Conservation (phyloP, 2,888 invertebrate genomes). For the Agrilus mali region DNA sequence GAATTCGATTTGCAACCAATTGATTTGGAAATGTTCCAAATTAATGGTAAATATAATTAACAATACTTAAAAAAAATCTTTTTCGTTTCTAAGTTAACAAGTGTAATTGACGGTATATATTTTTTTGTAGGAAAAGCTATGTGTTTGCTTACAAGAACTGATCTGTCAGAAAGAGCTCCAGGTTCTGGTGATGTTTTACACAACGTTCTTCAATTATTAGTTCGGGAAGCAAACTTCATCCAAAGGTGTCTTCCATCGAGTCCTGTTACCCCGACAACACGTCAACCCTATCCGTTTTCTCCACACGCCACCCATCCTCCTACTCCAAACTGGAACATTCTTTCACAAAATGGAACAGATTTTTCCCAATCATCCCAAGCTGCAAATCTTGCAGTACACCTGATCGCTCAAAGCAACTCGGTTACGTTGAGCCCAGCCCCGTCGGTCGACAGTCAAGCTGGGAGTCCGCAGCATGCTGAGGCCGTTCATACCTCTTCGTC, state of each 20-base stretch:
- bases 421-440: conserved; percentile 86
- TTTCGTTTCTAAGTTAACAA: background rate
- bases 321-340: conserved; percentile 57
- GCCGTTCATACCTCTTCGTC: conserved; percentile 22
- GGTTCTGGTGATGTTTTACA: conserved; percentile 89
- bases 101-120: background rate
- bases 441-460: conserved; percentile 75
- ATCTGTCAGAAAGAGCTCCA: conserved; percentile 83
- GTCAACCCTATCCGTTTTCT: conserved; percentile 59
- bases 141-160: conserved; percentile 77
- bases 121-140: conserved; percentile 66
- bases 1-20: conserved; percentile 86
- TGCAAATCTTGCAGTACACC: conserved; percentile 54
- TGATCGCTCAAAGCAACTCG: conserved; percentile 67
- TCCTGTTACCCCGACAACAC: conserved; percentile 72
- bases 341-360: conserved; percentile 31
- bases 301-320: conserved; percentile 66
- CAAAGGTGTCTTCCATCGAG: conserved; percentile 69
- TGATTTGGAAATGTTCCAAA: conserved; percentile 88
- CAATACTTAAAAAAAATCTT: too few species aligned
- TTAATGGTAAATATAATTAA: conserved; percentile 61
- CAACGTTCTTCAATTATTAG: conserved; percentile 81
- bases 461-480: conserved; percentile 70
- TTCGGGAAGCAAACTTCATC: conserved; percentile 66
- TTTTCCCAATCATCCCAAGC: conserved; percentile 34